Evolutionary conservation across 2,113 vertebrate species (phyloP), one percentile per base, ranked within the genome.

Genomic region (Theropithecus gelada): DNA sequence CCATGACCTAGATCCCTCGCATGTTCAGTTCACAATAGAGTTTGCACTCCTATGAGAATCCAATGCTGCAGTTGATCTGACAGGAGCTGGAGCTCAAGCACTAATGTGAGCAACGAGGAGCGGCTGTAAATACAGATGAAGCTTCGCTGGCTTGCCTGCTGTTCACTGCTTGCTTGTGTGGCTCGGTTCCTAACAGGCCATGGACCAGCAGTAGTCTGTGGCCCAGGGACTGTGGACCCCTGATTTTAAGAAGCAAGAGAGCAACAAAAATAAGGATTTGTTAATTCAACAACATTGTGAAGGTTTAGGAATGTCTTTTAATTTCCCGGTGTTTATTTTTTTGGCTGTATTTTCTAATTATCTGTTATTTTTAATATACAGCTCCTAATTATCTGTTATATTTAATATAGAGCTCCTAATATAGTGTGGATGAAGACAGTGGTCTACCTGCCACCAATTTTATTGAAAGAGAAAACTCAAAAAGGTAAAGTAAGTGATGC

Each of bases 341-440:
- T 17, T 45, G n/a, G 0, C 3, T 72, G 5, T 35, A 55, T 79
- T 79, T 96, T 93, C 23, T 79, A 68, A 73, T 22, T 66, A 32
- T 27, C 2, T 45, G 12, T 88, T 55, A 78, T 9, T 75, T 7
- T 76, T 84, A 91, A 43, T 82, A 76, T 75, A 4, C 20, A 88
- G 2, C 2, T 55, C 13, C 32, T 92, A 5, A 32, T 20, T 66
- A 25, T 27, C 4, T 43, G 12, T 88, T 55, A 73, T 11, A 79
- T 7, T 76, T 81, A 93, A 43, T 82, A 76, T 75, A 6, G 20
- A 91, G 2, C 1, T 55, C 13, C 27, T 89, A 5, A n/a, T 50
- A 3, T 2, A 61, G 5, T 35, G 25, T 0, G 1, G 3, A 6
- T 81, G 11, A 23, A 55, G 20, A 92, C 4, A n/a, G 0, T 45